Evolutionary conservation across 2,888 invertebrate genomes (phyloP).

Genomic region (Acleris laterana): DNA sequence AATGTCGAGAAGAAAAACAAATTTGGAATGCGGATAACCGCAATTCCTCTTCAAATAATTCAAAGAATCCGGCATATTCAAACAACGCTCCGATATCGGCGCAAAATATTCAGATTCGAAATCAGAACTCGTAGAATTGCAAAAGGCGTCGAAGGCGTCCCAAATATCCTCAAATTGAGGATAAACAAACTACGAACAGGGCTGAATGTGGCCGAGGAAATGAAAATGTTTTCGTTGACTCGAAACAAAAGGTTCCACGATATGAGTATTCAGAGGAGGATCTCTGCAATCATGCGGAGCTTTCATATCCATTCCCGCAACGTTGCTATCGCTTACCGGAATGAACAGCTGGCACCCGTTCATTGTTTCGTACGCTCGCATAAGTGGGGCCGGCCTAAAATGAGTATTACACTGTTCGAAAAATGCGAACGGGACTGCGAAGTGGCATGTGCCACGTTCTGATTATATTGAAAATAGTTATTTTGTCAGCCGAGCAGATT

Average conservation of each 20-base stretch:
- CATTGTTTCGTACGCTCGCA: slow-evolving; percentile 61
- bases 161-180: slow-evolving; percentile 59
- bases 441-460: slow-evolving; percentile 5
- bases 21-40: slow-evolving; percentile 3
- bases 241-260: slow-evolving; percentile 61
- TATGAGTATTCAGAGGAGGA: slow-evolving; percentile 55
- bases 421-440: slow-evolving; percentile 37
- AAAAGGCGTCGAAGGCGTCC: slow-evolving; percentile 51
- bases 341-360: slow-evolving; percentile 64
- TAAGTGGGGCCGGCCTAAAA: slow-evolving; percentile 53
- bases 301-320: slow-evolving; percentile 57
- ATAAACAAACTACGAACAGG: slow-evolving; percentile 60
- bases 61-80: slow-evolving; percentile 23
- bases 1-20: not conserved
- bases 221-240: slow-evolving; percentile 63
- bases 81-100: slow-evolving; percentile 39
- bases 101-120: slow-evolving; percentile 60
- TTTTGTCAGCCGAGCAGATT: not conserved
- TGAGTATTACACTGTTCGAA: slow-evolving; percentile 50
- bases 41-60: slow-evolving; percentile 5
- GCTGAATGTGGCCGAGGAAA: slow-evolving; percentile 56
- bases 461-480: slow-evolving; percentile 20
- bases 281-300: slow-evolving; percentile 62
- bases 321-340: slow-evolving; percentile 64
- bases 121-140: slow-evolving; percentile 55